A percentile compares a stretch with the other conserved stretches of the same genome.
These are phyloP conservation scores for Rhizoglyphus robini DNA, from an alignment of 1,140 invertebrate genomes.

Conservation along the genomic window DNA sequence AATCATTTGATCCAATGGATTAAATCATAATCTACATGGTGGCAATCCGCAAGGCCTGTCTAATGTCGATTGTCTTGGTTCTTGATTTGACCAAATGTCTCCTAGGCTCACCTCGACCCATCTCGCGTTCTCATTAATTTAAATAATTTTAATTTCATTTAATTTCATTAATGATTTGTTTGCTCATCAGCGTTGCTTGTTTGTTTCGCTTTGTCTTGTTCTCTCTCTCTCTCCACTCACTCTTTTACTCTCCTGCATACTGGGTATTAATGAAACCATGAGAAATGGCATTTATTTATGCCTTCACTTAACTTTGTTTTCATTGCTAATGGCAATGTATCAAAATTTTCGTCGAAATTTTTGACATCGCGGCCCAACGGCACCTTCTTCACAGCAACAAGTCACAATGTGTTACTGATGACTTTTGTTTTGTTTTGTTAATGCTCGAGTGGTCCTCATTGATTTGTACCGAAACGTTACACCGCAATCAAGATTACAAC, in stretches of 20 bases:
- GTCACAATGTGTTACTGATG: background rate
- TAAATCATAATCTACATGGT: no score
- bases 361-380: no score
- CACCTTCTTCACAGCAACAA: background rate
- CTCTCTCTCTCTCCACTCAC: background rate
- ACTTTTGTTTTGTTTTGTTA: background rate
- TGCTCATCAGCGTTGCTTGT: constrained; percentile 1
- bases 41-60: background rate
- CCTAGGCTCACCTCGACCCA: background rate
- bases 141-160: no score
- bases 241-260: no score
- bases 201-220: background rate
- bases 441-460: no score
- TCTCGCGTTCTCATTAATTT: background rate
- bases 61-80: background rate
- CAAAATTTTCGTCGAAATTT: background rate
- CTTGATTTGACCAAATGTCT: background rate
- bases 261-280: no score
- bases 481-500: no score
- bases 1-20: no score
- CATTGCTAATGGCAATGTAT: constrained; percentile 1
- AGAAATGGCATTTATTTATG: background rate
- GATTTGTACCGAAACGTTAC: no score
- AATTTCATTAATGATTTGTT: constrained; percentile 13
- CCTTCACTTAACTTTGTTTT: background rate